A percentile compares a stretch with the other conserved stretches of the same genome.
These are phyloP conservation scores for Nerophis ophidion DNA, from an alignment of 2,113 vertebrate species.

Conservation along the genomic window DNA sequence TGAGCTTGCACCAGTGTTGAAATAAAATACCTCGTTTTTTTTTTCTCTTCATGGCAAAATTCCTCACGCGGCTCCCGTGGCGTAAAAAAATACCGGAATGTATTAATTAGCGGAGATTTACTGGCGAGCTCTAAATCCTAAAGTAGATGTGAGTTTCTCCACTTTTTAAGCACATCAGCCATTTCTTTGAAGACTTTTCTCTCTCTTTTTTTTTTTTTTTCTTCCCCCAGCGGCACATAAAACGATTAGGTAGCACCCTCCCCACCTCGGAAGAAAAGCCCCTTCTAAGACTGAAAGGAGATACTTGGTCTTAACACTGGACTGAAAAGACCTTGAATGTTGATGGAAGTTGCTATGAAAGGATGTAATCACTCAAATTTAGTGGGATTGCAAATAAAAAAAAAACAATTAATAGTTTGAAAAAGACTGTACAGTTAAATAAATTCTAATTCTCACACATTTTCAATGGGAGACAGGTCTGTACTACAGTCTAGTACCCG, in stretches of 20 bases:
- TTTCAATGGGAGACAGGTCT: too few species aligned
- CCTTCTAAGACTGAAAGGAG: not conserved
- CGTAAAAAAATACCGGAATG: not conserved
- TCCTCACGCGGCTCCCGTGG: not conserved
- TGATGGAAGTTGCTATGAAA: not conserved
- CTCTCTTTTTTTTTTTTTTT: too few species aligned
- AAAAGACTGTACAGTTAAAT: too few species aligned
- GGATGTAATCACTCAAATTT: too few species aligned
- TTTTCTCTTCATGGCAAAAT: not conserved
- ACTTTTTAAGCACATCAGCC: conserved; percentile 11
- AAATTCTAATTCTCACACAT: too few species aligned
- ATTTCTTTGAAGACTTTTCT: conserved; percentile 6
- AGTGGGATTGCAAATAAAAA: too few species aligned
- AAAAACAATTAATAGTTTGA: too few species aligned
- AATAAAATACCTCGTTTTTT: too few species aligned
- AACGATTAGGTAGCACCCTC: not conserved
- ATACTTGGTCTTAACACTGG: not conserved
- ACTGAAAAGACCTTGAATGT: not conserved
- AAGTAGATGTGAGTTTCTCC: conserved; percentile 2
- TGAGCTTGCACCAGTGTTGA: not conserved
- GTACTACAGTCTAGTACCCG: too few species aligned
- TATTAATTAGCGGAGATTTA: conserved; percentile 9
- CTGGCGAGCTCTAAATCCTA: conserved; percentile 3
- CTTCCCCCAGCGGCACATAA: not conserved
- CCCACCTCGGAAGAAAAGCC: conserved; percentile 1